Base-by-base conservation (phyloP, 2,113 vertebrate species). In the Antechinus flavipes region DNA sequence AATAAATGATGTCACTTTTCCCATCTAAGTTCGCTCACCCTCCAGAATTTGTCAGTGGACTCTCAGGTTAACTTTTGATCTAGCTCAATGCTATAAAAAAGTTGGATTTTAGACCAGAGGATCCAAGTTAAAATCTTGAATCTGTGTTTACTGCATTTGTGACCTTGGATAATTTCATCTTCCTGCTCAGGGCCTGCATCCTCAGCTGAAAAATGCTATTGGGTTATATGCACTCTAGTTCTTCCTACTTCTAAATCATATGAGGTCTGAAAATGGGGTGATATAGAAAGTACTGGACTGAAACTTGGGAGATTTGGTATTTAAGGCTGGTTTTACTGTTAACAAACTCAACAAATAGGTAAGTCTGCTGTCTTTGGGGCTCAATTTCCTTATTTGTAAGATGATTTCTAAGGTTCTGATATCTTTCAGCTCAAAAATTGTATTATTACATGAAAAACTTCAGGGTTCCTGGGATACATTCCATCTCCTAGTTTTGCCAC, bases 311-410 rank as follows among this genome's bases (percentile, higher is more conserved):
- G 94, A 68, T 35, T 19, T 91, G 76, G 49, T 11, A 58, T 96
- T 91, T 97, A 30, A 50, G 95, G 94, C 94, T 26, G 92, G 50
- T 19, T 84, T 19, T 84, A 2, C n/a, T 23, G 68, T 22, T 84
- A 84, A 68, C 10, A n/a, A 35, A 16, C 35, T 42, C 19, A 42
- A 12, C 23, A 16, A 52, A 9, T 84, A 35, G 19, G 68, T 42
- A 42, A 42, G n/a, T 84, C 68, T 22, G 19, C 19, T 84, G 19
- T 22, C n/a, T 84, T 84, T 42, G 42, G 68, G 19, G 6, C 19
- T 16, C 84, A 95, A 26, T 55, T 95, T 35, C 68, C 96, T 91
- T 91, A 95, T 95, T 23, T 61, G 30, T 96, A 90, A 94, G 76
- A 30, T 90, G 54, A 92, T 94, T 55, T 96, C 42, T 61, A 53